A percentile compares a stretch with the other conserved stretches of the same genome.
Evolutionary conservation across 2,888 invertebrate species (phyloP).

Genomic region (Corythucha ciliata): DNA sequence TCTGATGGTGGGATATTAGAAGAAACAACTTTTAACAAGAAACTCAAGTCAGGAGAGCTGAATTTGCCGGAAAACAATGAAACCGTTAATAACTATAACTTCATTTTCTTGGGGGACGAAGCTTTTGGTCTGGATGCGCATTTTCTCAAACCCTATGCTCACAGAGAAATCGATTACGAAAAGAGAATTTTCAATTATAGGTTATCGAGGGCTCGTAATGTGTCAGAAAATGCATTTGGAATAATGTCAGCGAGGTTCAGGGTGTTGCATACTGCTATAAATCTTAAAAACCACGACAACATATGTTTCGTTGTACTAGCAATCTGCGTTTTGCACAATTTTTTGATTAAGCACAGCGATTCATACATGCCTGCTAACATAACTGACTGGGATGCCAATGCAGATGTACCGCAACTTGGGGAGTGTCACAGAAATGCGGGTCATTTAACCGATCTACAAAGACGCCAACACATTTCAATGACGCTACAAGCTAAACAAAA

Average conservation of each 20-base stretch:
- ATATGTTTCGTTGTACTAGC: slow-evolving; percentile 10
- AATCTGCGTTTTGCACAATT: slow-evolving; percentile 11
- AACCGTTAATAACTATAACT: slow-evolving; percentile 1
- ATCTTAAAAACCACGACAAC: slow-evolving; percentile 5
- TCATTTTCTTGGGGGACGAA: background rate
- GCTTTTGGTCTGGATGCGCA: background rate
- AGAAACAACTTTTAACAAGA: background rate
- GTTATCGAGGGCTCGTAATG: slow-evolving; percentile 10
- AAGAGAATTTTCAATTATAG: slow-evolving; percentile 19
- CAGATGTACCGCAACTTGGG: background rate
- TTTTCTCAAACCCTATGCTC: background rate
- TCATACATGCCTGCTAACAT: slow-evolving; percentile 1
- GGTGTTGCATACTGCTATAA: slow-evolving; percentile 3
- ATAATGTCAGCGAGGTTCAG: background rate
- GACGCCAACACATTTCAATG: background rate
- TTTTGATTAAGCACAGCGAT: slow-evolving; percentile 3
- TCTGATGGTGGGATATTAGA: slow-evolving; percentile 6
- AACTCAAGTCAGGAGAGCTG: background rate
- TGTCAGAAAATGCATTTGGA: slow-evolving; percentile 15
- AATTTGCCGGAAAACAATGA: slow-evolving; percentile 8
- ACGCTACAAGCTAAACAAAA: slow-evolving; percentile 12
- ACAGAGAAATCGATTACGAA: slow-evolving; percentile 14
- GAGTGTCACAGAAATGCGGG: slow-evolving; percentile 5
- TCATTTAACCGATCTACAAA: slow-evolving; percentile 1
- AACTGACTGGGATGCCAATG: slow-evolving; percentile 1